These are phyloP conservation scores for Burhinus oedicnemus DNA, from an alignment of 2,113 vertebrate genomes.

Conservation along the genomic window DNA sequence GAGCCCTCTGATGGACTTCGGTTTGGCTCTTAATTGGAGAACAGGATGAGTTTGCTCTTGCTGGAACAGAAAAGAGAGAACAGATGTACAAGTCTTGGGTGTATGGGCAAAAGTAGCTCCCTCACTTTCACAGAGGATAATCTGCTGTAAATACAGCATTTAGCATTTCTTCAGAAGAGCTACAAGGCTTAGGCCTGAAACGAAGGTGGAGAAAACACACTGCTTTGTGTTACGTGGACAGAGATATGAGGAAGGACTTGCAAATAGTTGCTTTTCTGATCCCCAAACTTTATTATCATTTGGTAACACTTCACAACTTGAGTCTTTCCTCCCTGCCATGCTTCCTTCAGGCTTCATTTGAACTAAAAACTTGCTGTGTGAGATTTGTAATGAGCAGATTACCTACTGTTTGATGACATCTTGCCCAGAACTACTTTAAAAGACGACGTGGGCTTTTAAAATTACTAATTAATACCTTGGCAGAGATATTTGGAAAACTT, in stretches of 20 bases:
- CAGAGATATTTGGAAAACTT: background rate
- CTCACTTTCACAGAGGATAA: background rate
- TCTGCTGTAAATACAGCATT: background rate
- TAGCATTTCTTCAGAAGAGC: background rate
- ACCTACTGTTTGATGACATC: constrained; percentile 17
- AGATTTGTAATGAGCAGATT: background rate
- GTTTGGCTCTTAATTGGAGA: background rate
- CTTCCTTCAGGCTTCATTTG: constrained; percentile 7
- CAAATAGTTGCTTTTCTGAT: background rate
- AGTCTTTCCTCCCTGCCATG: background rate
- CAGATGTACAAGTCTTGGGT: background rate
- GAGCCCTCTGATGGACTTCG: background rate
- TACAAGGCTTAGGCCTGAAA: background rate
- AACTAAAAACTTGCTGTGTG: background rate
- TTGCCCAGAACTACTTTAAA: constrained; percentile 1
- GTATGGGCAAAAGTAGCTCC: background rate
- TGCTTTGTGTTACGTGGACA: background rate
- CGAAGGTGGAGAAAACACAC: background rate
- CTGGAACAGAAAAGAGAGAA: background rate
- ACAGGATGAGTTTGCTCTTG: background rate
- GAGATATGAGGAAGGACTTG: background rate
- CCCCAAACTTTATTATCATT: background rate
- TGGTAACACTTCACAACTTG: background rate
- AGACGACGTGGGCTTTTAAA: background rate
- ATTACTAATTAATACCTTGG: constrained; percentile 45